Percentiles rank a stretch among this genome's conserved stretches.
Evolutionary conservation across 2,888 invertebrate genomes (phyloP).

Genomic region (Podabrus alpinus): DNA sequence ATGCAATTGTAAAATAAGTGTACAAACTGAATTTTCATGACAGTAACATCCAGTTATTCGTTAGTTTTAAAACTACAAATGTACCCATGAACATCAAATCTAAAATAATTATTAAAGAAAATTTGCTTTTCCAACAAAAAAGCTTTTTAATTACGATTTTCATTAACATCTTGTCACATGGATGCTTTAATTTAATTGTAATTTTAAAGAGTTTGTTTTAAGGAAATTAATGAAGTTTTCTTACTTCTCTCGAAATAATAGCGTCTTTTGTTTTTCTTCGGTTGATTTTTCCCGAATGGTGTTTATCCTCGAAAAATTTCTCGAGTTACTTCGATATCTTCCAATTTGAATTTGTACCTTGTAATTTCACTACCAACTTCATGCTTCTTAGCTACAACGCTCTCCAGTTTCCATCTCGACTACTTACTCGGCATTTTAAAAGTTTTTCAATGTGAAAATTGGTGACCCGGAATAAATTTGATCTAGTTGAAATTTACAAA

Average conservation of each 20-base stretch:
- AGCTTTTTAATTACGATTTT: conserved; percentile 1
- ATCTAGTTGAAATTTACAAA: neutral
- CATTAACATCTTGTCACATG: neutral
- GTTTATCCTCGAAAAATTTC: neutral
- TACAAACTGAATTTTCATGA: conserved; percentile 5
- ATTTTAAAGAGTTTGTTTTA: neutral
- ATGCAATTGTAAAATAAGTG: conserved; percentile 18
- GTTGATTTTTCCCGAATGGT: neutral
- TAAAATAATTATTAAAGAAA: neutral
- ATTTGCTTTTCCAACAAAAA: neutral
- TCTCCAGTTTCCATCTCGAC: neutral
- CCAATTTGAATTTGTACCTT: neutral
- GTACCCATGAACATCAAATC: neutral
- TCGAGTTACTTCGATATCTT: neutral
- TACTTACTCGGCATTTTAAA: too few relatives aligned
- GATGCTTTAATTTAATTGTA: neutral
- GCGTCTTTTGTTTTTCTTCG: neutral
- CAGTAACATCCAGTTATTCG: conserved; percentile 2
- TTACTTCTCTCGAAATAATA: neutral
- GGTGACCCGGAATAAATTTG: neutral
- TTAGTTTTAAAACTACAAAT: neutral
- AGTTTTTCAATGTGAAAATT: neutral
- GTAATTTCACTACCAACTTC: neutral
- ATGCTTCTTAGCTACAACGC: neutral
- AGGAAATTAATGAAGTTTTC: neutral